phyloP scores from a whole-genome alignment of 2,113 vertebrate genomes.

The Lota lota region DNA sequence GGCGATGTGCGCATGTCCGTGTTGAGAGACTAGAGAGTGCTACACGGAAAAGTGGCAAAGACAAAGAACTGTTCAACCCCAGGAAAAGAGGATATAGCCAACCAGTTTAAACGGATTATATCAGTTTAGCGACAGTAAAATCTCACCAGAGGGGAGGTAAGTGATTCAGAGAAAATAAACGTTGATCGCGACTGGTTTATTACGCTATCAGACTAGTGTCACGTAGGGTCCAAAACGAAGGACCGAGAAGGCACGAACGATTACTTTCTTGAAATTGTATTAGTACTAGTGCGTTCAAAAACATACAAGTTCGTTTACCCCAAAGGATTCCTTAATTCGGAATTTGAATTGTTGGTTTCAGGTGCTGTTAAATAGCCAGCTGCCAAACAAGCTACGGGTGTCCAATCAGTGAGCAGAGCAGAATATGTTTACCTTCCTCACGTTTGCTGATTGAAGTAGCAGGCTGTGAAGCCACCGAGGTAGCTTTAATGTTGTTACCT shows the following conservation, averaged over 20 bases:
- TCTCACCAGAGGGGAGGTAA: conserved; percentile 31
- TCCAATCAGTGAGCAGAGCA: conserved; percentile 42
- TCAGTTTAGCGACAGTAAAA: neutral
- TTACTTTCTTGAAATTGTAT: conserved; percentile 1
- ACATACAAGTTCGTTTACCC: neutral
- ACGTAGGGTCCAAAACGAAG: conserved; percentile 34
- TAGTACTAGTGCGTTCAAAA: neutral
- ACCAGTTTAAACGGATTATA: conserved; percentile 1
- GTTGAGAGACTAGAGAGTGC: conserved; percentile 39
- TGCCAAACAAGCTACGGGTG: conserved; percentile 27
- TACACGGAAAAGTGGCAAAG: conserved; percentile 66
- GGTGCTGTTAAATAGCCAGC: conserved; percentile 32
- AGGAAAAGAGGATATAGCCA: conserved; percentile 9
- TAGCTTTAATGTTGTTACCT: neutral
- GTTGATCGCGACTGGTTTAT: conserved; percentile 18
- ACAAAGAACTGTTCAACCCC: conserved; percentile 65
- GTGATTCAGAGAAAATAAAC: conserved; percentile 29
- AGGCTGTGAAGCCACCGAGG: neutral
- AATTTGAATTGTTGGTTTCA: neutral
- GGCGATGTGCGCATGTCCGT: conserved; percentile 68
- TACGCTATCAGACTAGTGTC: conserved; percentile 46
- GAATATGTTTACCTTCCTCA: conserved; percentile 57
- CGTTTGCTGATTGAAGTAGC: conserved; percentile 36
- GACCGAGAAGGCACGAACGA: conserved; percentile 6
- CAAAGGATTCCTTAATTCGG: neutral